Conservation (phyloP, 2,888 invertebrate genomes). For the Hybos culiciformis region DNA sequence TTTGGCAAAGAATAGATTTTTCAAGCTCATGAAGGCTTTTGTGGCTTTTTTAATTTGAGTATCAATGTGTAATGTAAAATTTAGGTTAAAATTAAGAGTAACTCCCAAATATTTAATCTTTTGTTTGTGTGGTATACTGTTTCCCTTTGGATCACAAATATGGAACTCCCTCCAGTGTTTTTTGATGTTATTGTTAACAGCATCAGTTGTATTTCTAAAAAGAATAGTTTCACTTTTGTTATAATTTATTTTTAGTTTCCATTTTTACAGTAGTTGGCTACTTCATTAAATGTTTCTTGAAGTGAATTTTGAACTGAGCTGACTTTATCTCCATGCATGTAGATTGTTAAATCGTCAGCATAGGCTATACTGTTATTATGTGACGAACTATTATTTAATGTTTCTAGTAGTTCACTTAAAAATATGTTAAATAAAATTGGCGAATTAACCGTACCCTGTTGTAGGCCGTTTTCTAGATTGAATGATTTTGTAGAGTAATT, state of each 20-base stretch:
- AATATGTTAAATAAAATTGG: not conserved
- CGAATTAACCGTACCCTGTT: not conserved
- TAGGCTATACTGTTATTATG: not conserved
- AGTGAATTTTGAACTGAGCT: not conserved
- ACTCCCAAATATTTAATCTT: not conserved
- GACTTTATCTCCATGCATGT: not conserved
- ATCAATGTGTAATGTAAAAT: not conserved
- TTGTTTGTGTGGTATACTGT: not conserved
- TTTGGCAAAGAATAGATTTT: not conserved
- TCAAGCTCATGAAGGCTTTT: not conserved
- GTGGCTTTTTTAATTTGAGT: not conserved
- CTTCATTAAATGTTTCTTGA: not conserved
- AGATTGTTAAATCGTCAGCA: not conserved
- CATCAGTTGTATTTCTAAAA: not conserved
- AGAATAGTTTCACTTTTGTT: not conserved
- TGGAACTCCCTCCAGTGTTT: not conserved
- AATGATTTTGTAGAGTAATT: not conserved
- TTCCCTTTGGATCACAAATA: not conserved
- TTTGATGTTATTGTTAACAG: not conserved
- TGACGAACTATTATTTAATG: not conserved
- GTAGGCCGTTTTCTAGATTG: not conserved
- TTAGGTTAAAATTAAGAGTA: not conserved
- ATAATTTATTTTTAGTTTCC: not conserved
- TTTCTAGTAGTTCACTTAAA: not conserved
- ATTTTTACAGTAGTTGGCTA: not conserved